phyloP scores from a whole-genome alignment of 2,797 vertebrate genomes.

The Coccyzus lansbergi region DNA sequence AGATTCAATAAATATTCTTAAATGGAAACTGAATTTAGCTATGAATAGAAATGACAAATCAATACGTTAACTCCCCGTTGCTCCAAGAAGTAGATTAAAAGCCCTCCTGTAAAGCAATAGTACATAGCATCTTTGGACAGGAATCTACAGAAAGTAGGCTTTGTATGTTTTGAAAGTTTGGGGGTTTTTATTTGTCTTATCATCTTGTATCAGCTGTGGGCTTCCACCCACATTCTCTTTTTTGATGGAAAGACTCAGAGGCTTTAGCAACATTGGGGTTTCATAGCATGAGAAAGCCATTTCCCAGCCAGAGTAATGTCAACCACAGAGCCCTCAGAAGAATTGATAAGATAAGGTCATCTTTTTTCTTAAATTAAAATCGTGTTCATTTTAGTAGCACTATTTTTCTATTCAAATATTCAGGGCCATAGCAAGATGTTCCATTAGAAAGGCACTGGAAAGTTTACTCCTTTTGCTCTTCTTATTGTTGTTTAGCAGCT shows the following conservation, averaged over 20 bases:
- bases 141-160: neutral
- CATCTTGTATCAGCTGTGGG: neutral
- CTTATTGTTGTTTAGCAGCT: neutral
- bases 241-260: neutral
- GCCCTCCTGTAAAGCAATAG: neutral
- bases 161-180: neutral
- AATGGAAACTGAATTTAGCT: neutral
- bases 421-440: neutral
- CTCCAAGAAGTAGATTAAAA: neutral
- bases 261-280: neutral
- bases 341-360: neutral
- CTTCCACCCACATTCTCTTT: neutral
- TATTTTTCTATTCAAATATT: neutral
- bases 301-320: neutral
- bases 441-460: neutral
- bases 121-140: neutral
- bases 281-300: neutral
- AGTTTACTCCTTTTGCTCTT: neutral
- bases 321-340: neutral
- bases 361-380: neutral
- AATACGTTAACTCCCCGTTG: neutral
- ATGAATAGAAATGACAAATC: neutral
- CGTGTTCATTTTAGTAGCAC: neutral
- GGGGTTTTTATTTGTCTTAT: neutral
- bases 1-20: neutral